phyloP scores from a whole-genome alignment of 1,140 invertebrate genomes.

The Watersipora subatra region DNA sequence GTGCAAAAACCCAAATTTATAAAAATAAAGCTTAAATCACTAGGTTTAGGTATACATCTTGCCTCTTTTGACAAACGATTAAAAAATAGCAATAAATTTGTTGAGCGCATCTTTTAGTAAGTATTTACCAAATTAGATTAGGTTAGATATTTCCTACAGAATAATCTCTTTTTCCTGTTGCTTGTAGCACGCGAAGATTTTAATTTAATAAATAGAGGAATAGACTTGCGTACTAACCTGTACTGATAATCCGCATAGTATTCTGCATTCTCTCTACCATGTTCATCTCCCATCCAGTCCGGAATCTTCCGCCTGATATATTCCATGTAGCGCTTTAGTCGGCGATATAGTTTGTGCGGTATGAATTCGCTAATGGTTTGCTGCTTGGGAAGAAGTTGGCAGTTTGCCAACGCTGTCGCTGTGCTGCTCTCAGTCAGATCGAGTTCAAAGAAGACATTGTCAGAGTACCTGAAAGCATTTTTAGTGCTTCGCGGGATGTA shows the following conservation, averaged over 20 bases:
- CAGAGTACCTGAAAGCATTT: conserved; percentile 41
- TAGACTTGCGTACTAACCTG: too few relatives aligned
- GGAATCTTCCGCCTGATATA: conserved; percentile 41
- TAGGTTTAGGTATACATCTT: too few relatives aligned
- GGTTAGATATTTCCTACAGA: too few relatives aligned
- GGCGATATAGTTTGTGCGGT: conserved; percentile 40
- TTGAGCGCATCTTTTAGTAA: too few relatives aligned
- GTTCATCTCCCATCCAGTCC: conserved; percentile 40
- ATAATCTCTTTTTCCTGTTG: too few relatives aligned
- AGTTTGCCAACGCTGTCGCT: conserved; percentile 40
- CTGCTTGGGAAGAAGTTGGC: conserved; percentile 44
- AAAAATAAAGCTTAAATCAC: too few relatives aligned
- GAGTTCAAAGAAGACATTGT: conserved; percentile 46
- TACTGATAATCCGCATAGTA: neutral
- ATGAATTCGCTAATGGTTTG: conserved; percentile 41
- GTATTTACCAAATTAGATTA: too few relatives aligned
- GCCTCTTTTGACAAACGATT: too few relatives aligned
- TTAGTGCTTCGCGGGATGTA: conserved; percentile 45
- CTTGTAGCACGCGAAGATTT: too few relatives aligned
- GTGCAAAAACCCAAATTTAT: too few relatives aligned
- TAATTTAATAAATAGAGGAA: too few relatives aligned
- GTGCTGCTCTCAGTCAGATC: conserved; percentile 45
- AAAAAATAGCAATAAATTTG: too few relatives aligned
- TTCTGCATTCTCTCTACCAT: neutral
- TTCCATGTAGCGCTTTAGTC: conserved; percentile 44